phyloP scores from a whole-genome alignment of 2,113 vertebrate genomes.

The Hypomesus transpacificus region DNA sequence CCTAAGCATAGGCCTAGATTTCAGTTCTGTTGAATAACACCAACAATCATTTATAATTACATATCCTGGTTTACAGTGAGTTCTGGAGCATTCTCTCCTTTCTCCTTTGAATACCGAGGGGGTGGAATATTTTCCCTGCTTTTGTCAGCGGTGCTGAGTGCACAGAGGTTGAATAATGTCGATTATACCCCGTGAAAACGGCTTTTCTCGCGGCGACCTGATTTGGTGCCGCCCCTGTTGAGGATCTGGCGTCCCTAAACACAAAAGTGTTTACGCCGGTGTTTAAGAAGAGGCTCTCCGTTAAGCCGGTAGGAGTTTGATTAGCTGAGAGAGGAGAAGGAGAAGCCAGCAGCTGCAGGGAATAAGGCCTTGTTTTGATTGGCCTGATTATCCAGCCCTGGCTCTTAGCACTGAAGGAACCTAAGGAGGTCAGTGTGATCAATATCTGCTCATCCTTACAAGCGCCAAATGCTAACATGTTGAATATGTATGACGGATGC shows the following conservation, averaged over 20 bases:
- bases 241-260: conserved; percentile 20
- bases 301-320: conserved; percentile 54
- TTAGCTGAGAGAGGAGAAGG: conserved; percentile 31
- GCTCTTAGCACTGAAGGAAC: conserved; percentile 19
- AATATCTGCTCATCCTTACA: conserved; percentile 34
- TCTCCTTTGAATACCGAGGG: conserved; percentile 31
- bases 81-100: conserved; percentile 43
- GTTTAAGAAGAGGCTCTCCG: conserved; percentile 35
- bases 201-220: conserved; percentile 38
- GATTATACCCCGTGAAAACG: conserved; percentile 44
- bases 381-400: conserved; percentile 34
- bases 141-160: conserved; percentile 24
- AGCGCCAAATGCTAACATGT: conserved; percentile 1
- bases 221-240: conserved; percentile 47
- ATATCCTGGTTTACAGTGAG: conserved; percentile 56
- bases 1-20: conserved; percentile 32
- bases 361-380: conserved; percentile 34
- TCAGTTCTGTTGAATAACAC: conserved; percentile 36
- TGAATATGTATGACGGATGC: conserved; percentile 49
- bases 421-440: conserved; percentile 58
- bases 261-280: conserved; percentile 38
- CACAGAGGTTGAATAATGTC: conserved; percentile 30
- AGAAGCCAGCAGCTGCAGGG: conserved; percentile 5
- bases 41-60: conserved; percentile 54
- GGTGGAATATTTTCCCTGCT: conserved; percentile 46